Base-by-base conservation (phyloP, 1,140 invertebrate species). In the Lineus longissimus region DNA sequence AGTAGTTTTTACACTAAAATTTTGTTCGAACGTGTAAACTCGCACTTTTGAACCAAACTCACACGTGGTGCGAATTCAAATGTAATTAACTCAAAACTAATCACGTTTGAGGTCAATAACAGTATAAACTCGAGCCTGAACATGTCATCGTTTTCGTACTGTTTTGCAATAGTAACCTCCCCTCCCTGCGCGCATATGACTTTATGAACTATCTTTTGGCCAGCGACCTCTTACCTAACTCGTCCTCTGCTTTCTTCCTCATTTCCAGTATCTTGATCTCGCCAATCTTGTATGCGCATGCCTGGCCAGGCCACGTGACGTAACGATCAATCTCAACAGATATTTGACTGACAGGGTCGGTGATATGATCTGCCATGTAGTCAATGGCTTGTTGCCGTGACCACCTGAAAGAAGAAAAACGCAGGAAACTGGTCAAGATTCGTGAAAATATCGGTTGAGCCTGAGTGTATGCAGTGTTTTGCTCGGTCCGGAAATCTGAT, bases 261-360 rank as follows among this genome's bases (percentile, higher is more conserved):
- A 84, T 66, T 40, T 81, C 74, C 41, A 66, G 76, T 6, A 85
- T 81, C 69, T 82, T 83, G 1, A 84, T 65, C 64, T 84, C 80
- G 4, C 84, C 83, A n/a, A 84, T 79, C 62, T 83, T 84, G 65
- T 84, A 84, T 6, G 80, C 73, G 47, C 78, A 78, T 7, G 83
- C 82, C 69, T 84, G 78, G 0, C 83, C 84, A 6, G 84, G 84
- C 81, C 78, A 83, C 0, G 81, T 81, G 58, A 84, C 77, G 70
- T 84, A 83, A 17, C 84, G 72, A 56, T 83, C 76, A 25, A 84
- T 68, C 70, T 84, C 83, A 19, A 72, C 70, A 23, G 69, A 66
- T 1, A 81, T 69, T 0, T 68, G 58, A 1, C 67, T 23, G 22
- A 60, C n/a, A 17, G 70, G 58, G 22, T 71, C 62, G 17, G 77